Percentiles rank a stretch among this genome's conserved stretches.
phyloP scores from a whole-genome alignment of 1,140 invertebrate genomes.

The Heliconius hermathena region DNA sequence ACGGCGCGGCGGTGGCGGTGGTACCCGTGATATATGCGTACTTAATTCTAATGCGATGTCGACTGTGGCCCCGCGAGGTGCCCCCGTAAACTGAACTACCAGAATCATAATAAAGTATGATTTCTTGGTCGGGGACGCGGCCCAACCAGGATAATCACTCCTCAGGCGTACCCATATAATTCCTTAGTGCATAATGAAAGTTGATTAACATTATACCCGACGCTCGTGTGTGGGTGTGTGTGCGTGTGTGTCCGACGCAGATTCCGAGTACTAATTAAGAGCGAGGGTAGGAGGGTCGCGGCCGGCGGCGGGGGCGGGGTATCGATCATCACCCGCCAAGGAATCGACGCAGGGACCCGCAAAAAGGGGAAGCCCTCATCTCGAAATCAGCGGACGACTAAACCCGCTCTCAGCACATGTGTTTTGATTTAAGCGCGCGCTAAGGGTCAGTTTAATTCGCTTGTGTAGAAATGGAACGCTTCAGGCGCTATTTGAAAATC shows the following conservation, averaged over 20 bases:
- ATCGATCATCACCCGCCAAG: conserved; percentile 79
- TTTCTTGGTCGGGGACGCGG: conserved; percentile 77
- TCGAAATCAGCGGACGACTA: conserved; percentile 76
- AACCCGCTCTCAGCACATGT: conserved; percentile 77
- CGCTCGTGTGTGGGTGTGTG: conserved; percentile 59
- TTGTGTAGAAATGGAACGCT: conserved; percentile 71
- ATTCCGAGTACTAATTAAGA: conserved; percentile 83
- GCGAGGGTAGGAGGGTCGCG: conserved; percentile 68
- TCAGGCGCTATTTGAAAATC: conserved; percentile 77
- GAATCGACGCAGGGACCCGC: conserved; percentile 78
- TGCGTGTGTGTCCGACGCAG: conserved; percentile 80
- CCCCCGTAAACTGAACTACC: conserved; percentile 62
- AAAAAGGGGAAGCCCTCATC: conserved; percentile 79
- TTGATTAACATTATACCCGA: conserved; percentile 78
- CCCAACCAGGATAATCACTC: conserved; percentile 79
- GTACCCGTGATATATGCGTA: conserved; percentile 72
- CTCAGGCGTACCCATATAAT: conserved; percentile 80
- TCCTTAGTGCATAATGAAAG: conserved; percentile 82
- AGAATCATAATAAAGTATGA: conserved; percentile 79
- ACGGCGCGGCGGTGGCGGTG: conserved; percentile 63
- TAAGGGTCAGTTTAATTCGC: conserved; percentile 76
- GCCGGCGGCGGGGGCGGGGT: conserved; percentile 72
- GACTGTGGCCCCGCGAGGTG: conserved; percentile 63
- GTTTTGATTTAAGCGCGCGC: conserved; percentile 79
- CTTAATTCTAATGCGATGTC: conserved; percentile 74